Conservation (phyloP, 2,113 vertebrate species). For the Zosterops japonicus region DNA sequence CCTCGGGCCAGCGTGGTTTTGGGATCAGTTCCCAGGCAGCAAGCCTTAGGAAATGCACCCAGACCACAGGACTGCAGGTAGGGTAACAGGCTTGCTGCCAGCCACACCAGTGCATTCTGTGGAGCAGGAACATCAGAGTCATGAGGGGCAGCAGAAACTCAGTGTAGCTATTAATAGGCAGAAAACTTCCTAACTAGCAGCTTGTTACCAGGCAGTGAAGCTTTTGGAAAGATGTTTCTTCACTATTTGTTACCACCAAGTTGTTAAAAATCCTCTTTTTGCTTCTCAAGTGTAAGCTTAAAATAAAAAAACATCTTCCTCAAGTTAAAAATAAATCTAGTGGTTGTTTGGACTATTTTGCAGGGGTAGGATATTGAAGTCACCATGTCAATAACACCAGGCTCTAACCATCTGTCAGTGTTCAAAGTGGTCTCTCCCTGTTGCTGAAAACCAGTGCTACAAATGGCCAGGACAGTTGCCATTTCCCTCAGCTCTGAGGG, state of each 20-base stretch:
- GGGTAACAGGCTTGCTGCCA: not conserved
- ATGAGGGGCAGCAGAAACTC: slow-evolving; percentile 7
- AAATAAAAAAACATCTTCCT: not conserved
- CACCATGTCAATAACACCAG: not conserved
- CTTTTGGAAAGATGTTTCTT: not conserved
- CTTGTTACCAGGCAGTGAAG: not conserved
- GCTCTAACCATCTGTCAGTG: not conserved
- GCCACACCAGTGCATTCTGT: not conserved
- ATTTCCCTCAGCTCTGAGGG: not conserved
- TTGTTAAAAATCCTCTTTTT: not conserved
- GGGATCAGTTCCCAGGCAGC: not conserved
- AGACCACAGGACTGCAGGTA: not conserved
- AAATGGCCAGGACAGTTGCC: rapidly evolving
- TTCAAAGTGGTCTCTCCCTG: not conserved
- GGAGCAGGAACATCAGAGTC: not conserved
- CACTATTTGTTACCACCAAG: not conserved
- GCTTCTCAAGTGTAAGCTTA: not conserved
- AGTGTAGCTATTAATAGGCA: not conserved
- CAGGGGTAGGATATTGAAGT: slow-evolving; percentile 12
- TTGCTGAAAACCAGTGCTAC: not conserved
- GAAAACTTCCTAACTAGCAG: not conserved
- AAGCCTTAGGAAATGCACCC: not conserved
- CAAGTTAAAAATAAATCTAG: slow-evolving; percentile 29
- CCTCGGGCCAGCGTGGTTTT: not conserved
- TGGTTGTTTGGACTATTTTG: not conserved